phyloP scores from a whole-genome alignment of 2,888 invertebrate genomes.

The Heliothis peltigera region DNA sequence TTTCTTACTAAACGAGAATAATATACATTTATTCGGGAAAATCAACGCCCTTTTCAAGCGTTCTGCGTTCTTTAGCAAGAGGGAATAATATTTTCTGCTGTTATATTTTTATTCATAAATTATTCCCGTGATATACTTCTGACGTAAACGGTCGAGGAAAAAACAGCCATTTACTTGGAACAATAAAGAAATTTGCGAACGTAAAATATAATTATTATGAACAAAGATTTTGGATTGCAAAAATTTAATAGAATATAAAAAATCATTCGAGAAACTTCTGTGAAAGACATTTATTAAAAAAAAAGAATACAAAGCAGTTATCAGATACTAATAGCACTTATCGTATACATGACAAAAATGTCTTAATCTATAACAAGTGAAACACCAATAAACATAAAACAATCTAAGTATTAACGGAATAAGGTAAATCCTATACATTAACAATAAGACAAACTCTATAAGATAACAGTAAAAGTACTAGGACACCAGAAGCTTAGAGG shows the following conservation, averaged over 20 bases:
- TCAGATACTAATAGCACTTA: slow-evolving; percentile 8
- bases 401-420: slow-evolving; percentile 37
- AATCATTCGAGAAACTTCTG: slow-evolving; percentile 16
- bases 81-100: slow-evolving; percentile 28
- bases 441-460: slow-evolving; percentile 38
- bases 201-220: slow-evolving; percentile 33
- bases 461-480: slow-evolving; percentile 57
- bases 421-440: slow-evolving; percentile 1
- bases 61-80: slow-evolving; percentile 13
- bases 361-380: slow-evolving; percentile 39
- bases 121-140: slow-evolving; percentile 35
- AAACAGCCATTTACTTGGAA: slow-evolving; percentile 30
- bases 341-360: slow-evolving; percentile 37
- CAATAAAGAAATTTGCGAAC: slow-evolving; percentile 41
- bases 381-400: slow-evolving; percentile 31
- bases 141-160: slow-evolving; percentile 39
- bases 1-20: slow-evolving; percentile 35
- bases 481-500: slow-evolving; percentile 85
- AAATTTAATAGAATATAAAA: slow-evolving; percentile 8
- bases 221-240: slow-evolving; percentile 19
- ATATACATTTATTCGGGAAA: slow-evolving; percentile 28
- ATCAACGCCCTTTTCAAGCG: slow-evolving; percentile 37
- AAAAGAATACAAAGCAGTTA: neutral
- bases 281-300: slow-evolving; percentile 1
- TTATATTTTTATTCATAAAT: slow-evolving; percentile 24